Evolutionary conservation across 2,113 vertebrate genomes (phyloP), one percentile per base, ranked within the genome.

Genomic region (Trinectes maculatus): DNA sequence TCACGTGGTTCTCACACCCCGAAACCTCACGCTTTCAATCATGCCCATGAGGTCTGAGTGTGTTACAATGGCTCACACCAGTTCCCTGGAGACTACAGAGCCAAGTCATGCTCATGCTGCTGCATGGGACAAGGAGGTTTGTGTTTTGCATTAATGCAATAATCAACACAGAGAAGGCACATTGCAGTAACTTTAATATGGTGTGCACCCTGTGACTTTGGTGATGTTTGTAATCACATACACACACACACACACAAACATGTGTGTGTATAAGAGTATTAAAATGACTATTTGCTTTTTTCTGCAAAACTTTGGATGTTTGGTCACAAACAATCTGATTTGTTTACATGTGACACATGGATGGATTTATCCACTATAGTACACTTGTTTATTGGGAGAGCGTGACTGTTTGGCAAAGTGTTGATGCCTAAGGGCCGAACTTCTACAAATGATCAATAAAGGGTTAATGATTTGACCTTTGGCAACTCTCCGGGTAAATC

Each of bases 391-490:
- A 71, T 73, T 42, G 40, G 47, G 52, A 75, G 37, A 42, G 57
- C 42, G 58, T 63, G 71, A 65, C 63, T 82, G 65, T 75, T 82
- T 84, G 61, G 67, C 42, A 39, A 59, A 67, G 65, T 78, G 61
- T 79, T 85, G 67, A 85, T 33, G 82, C 85, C 80, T 33, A 13
- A 47, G 59, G 80, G 63, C 74, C 69, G 58, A 70, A 78, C 64
- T 56, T 71, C 58, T 60, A 46, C 56, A 39, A 71, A 71, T 80
- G 71, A 87, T 89, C 89, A 87, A 84, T 86, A 82, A 82, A 65
- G 58, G 86, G 84, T 89, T 91, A 90, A 89, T 88, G 71, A 90
- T 63, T 82, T 89, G 82, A 89, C 85, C 84, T 80, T 74, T 70
- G 34, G 47, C 39, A 7, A 68, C 61, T 70, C 73, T 40, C 51